Conservation (phyloP, 2,797 vertebrate species). For the Amazona finschi region DNA sequence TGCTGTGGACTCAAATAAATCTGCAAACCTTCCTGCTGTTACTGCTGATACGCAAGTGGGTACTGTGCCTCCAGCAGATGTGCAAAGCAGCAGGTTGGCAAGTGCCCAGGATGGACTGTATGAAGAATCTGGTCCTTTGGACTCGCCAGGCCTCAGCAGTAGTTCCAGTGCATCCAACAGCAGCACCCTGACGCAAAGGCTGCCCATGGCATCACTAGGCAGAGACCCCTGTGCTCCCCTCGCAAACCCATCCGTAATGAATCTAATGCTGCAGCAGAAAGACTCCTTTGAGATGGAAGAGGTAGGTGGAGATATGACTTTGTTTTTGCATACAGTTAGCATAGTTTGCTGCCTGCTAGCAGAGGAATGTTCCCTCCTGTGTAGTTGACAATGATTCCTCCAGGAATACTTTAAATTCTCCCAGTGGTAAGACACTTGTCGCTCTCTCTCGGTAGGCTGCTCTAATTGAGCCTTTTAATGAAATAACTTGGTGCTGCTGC, state of each 20-base stretch:
- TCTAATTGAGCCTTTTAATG: not conserved
- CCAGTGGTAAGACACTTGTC: not conserved
- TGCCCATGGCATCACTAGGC: constrained; percentile 6
- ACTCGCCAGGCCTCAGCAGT: constrained; percentile 18
- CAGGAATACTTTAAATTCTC: constrained; percentile 34
- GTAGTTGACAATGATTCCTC: not conserved
- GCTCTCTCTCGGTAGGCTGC: not conserved
- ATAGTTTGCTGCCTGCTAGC: constrained; percentile 2
- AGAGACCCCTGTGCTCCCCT: constrained; percentile 69
- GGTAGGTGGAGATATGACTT: constrained; percentile 75
- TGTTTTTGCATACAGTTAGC: constrained; percentile 26
- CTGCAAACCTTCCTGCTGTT: constrained; percentile 7
- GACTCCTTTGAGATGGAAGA: constrained; percentile 98
- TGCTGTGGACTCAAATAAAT: not conserved
- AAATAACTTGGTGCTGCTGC: not conserved
- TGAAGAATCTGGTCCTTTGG: constrained; percentile 24
- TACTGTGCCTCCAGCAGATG: not conserved
- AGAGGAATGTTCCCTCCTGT: constrained; percentile 34
- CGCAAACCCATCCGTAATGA: constrained; percentile 77
- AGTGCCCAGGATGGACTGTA: not conserved
- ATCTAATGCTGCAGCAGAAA: constrained; percentile 82
- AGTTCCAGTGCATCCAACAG: constrained; percentile 29
- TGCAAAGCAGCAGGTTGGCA: not conserved
- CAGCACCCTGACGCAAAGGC: not conserved
- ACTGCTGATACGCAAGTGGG: not conserved